Evolutionary conservation across 2,113 vertebrate genomes (phyloP).

Genomic region (Murina feae): DNA sequence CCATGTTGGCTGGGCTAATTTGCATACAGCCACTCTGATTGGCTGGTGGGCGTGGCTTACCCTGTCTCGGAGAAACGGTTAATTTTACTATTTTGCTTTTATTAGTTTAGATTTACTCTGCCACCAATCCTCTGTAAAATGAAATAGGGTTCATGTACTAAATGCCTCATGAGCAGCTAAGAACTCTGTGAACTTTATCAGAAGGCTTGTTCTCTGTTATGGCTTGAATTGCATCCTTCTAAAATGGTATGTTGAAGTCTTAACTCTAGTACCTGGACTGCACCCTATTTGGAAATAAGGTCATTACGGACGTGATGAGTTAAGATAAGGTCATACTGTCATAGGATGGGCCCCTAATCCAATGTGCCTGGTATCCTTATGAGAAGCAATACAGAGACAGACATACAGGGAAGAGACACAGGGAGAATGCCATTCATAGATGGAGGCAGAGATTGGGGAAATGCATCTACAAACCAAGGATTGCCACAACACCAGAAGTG

Average conservation of each 20-base stretch:
- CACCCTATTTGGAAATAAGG: neutral
- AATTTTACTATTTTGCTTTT: too few species aligned
- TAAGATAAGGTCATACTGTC: neutral
- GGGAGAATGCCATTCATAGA: neutral
- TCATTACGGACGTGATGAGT: neutral
- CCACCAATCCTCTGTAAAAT: neutral
- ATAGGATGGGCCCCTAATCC: neutral
- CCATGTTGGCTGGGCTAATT: too few species aligned
- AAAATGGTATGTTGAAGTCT: neutral
- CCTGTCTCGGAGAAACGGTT: too few species aligned
- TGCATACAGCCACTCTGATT: too few species aligned
- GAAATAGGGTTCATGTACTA: neutral
- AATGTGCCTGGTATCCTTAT: neutral
- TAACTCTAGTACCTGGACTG: neutral
- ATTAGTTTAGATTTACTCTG: neutral
- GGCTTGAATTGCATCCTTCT: neutral
- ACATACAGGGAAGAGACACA: neutral
- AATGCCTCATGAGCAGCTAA: neutral
- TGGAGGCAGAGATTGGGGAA: neutral
- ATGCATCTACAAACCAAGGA: accelerated
- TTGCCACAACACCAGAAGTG: neutral
- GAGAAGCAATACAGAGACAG: neutral
- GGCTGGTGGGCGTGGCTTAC: too few species aligned
- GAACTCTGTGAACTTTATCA: neutral
- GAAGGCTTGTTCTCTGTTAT: neutral